Evolutionary conservation across 2,888 invertebrate genomes (phyloP).

Genomic region (Craniophora ligustri): DNA sequence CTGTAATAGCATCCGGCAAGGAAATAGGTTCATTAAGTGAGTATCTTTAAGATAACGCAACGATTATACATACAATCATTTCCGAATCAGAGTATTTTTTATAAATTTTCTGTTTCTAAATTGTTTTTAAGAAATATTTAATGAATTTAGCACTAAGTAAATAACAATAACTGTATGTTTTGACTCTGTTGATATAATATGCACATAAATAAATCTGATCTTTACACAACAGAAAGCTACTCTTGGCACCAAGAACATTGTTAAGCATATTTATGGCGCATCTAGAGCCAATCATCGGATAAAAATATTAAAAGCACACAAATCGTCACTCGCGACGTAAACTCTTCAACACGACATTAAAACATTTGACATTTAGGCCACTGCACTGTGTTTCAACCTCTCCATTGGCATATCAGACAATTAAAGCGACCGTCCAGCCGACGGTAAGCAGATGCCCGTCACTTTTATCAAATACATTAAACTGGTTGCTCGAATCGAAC

Average conservation of each 20-base stretch:
- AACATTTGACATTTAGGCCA: constrained; percentile 70
- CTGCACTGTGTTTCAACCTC: constrained; percentile 57
- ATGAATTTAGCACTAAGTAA: constrained; percentile 30
- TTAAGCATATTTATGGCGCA: constrained; percentile 39
- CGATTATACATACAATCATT: constrained; percentile 9
- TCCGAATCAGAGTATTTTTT: constrained; percentile 10
- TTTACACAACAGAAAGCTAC: constrained; percentile 10
- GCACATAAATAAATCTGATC: constrained; percentile 37
- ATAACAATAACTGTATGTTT: constrained; percentile 37
- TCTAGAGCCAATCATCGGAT: constrained; percentile 19
- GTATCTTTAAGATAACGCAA: constrained; percentile 31
- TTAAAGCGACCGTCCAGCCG: constrained; percentile 77
- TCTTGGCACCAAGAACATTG: constrained; percentile 25
- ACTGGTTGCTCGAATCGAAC: constrained; percentile 81
- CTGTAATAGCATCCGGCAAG: constrained; percentile 45
- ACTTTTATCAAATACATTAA: constrained; percentile 88
- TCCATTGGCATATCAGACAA: constrained; percentile 83
- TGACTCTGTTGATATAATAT: constrained; percentile 30
- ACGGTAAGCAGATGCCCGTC: constrained; percentile 86
- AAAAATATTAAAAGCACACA: constrained; percentile 37
- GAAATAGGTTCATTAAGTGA: constrained; percentile 40
- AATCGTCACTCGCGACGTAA: constrained; percentile 41
- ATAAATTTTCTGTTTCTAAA: neutral
- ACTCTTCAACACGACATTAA: constrained; percentile 50
- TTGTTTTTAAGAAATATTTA: neutral